Evolutionary conservation across 1,140 invertebrate genomes (phyloP), one percentile per base, ranked within the genome.

Genomic region (Drosophila athabasca): DNA sequence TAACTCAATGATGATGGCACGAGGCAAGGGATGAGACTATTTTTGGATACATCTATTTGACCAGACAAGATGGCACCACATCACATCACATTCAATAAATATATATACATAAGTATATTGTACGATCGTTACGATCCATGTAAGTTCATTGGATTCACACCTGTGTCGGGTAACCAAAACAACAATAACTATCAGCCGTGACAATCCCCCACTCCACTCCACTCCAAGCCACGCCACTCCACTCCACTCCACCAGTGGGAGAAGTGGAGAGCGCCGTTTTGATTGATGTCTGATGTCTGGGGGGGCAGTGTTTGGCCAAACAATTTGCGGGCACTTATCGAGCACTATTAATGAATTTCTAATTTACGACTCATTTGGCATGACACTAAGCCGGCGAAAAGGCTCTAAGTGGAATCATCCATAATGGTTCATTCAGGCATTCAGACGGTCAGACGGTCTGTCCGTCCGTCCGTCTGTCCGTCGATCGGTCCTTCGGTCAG

Each of bases 351-450:
- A 82, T 85, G 82, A 85, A 87, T 82, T 82, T 70, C 78, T 74
- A 88, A 87, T 87, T 87, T 78, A 87, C 79, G 73, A 82, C 80
- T 73, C 80, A 87, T 82, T 87, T 83, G 70, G 81, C 39, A 39
- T 62, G 76, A 62, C 76, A 62, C 69, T 73, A 69, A 65, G 62
- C 75, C 46, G 29, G 41, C 17, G 41, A 60, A 62, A 52, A 70
- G 69, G 59, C 35, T 88, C 67, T 76, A 78, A 88, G 66, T 61
- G 62, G 60, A 82, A 79, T 79, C 79, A 82, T 88, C 79, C 73
- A 88, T 88, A 88, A 78, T 85, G 80, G 48, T 74, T 62, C 52
- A 69, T 69, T 69, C 66, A 69, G 66, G 49, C 66, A 54, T 64
- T 62, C 29, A 48, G 43, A 22, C 11, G 29, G 31, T 62, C 13